Conservation (phyloP, 2,797 vertebrate genomes). For the Carduelis carduelis region DNA sequence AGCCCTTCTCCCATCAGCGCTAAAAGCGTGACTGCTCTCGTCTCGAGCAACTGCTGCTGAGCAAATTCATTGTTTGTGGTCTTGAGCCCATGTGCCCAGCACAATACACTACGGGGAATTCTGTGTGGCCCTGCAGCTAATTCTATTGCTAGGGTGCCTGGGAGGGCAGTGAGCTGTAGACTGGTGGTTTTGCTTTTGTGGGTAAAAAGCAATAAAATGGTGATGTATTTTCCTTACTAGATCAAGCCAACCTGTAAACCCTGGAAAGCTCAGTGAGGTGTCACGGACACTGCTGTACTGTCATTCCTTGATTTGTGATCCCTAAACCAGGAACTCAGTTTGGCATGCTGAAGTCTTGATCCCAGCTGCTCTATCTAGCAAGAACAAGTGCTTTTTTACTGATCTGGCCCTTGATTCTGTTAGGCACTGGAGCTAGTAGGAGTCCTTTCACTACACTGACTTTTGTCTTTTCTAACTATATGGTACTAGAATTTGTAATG, state of each 20-base stretch:
- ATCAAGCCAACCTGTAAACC: not conserved
- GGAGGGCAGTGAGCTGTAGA: not conserved
- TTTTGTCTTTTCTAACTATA: not conserved
- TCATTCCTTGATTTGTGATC: not conserved
- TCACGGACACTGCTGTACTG: not conserved
- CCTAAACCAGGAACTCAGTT: not conserved
- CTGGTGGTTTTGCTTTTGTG: not conserved
- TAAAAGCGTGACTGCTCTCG: not conserved
- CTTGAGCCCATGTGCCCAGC: not conserved
- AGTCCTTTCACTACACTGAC: not conserved
- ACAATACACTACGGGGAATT: rapidly evolving
- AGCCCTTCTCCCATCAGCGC: not conserved
- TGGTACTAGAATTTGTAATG: not conserved
- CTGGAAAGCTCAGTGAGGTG: not conserved
- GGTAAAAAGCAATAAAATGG: not conserved
- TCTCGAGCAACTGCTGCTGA: not conserved
- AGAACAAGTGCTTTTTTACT: not conserved
- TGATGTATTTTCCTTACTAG: not conserved
- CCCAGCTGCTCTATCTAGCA: not conserved
- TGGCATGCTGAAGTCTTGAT: not conserved
- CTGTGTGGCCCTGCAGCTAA: not conserved
- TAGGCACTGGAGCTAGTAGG: not conserved
- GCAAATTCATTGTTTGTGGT: not conserved
- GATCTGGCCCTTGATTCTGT: not conserved
- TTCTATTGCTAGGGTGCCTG: not conserved